Conservation (phyloP, 2,113 vertebrate genomes). For the Coturnix japonica region DNA sequence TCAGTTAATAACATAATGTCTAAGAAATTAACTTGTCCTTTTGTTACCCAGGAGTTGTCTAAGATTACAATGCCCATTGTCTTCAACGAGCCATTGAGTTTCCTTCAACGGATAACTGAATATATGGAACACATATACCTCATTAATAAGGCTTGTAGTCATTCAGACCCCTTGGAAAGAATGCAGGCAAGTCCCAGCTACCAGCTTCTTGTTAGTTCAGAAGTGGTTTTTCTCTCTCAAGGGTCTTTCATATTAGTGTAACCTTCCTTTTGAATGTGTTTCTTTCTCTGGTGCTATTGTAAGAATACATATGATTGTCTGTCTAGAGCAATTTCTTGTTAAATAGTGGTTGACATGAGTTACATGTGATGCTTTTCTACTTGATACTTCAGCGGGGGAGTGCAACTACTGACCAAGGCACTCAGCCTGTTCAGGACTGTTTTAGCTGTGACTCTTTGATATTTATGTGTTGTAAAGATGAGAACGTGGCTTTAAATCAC, state of each 20-base stretch:
- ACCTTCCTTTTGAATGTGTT: background rate
- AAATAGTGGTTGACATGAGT: background rate
- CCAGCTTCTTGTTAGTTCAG: background rate
- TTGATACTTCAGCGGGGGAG: background rate
- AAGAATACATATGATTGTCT: background rate
- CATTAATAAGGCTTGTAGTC: conserved; percentile 87
- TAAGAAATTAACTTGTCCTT: background rate
- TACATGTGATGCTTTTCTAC: background rate
- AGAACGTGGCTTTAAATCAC: background rate
- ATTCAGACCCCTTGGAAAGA: conserved; percentile 87
- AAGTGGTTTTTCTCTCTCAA: background rate
- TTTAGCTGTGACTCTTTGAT: background rate
- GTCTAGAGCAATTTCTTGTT: background rate
- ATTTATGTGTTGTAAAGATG: background rate
- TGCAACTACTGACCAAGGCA: background rate
- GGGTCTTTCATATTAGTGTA: background rate
- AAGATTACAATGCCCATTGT: conserved; percentile 98
- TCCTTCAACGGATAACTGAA: conserved; percentile 95
- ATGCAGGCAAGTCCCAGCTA: conserved; percentile 85
- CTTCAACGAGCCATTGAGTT: conserved; percentile 97
- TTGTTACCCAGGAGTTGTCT: conserved; percentile 87
- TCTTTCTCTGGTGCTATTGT: background rate
- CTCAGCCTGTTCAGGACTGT: background rate
- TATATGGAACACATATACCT: conserved; percentile 99
- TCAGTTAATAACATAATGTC: background rate